These are phyloP conservation scores for Corythornis madagascariensis DNA, from an alignment of 2,113 vertebrate species.

Conservation along the genomic window DNA sequence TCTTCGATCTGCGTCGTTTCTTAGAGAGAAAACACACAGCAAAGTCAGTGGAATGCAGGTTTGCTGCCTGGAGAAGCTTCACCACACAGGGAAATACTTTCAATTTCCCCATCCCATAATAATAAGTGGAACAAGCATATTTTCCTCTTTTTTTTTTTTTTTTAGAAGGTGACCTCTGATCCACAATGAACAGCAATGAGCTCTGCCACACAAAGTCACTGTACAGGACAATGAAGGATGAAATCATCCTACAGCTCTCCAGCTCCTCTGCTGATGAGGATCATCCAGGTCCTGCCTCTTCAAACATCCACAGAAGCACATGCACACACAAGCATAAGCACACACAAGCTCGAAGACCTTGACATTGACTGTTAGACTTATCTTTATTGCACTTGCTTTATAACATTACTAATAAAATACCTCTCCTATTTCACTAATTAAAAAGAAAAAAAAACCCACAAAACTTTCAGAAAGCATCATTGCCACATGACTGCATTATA, in stretches of 20 bases:
- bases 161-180: not conserved
- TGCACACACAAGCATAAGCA: not conserved
- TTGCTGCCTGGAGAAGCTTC: not conserved
- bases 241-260: not conserved
- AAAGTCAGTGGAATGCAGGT: not conserved
- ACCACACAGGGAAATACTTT: not conserved
- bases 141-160: not conserved
- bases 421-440: not conserved
- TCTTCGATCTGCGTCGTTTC: slow-evolving; percentile 97
- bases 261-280: not conserved
- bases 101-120: not conserved
- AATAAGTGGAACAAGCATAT: not conserved
- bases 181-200: not conserved
- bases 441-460: not conserved
- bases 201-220: not conserved
- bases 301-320: not conserved
- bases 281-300: not conserved
- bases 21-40: slow-evolving; percentile 38
- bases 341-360: not conserved
- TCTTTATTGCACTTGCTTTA: slow-evolving; percentile 10
- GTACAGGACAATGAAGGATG: not conserved
- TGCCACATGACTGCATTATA: not conserved
- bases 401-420: slow-evolving; percentile 2
- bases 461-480: not conserved
- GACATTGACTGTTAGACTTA: not conserved